Conservation (phyloP, 2,888 invertebrate species). For the Mythimna loreyi region DNA sequence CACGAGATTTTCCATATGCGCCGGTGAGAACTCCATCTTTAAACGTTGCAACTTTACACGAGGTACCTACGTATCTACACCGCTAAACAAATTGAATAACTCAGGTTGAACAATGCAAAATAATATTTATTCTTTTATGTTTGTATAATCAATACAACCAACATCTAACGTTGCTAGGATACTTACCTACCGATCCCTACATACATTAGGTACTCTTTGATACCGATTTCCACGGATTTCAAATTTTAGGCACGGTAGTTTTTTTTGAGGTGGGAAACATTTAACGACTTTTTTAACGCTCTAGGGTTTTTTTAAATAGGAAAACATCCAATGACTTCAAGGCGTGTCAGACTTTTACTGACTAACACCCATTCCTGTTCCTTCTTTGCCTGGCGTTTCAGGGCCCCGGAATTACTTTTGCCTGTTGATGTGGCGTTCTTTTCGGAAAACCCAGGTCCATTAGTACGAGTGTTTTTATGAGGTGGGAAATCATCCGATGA, state of each 20-base stretch:
- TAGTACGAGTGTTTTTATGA: too few species aligned
- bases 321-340: not conserved
- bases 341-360: not conserved
- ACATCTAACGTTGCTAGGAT: constrained; percentile 30
- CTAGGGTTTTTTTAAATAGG: not conserved
- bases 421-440: too few species aligned
- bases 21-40: constrained; percentile 76
- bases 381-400: not conserved
- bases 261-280: not conserved
- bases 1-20: constrained; percentile 78
- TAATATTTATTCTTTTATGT: not conserved
- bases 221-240: too few species aligned
- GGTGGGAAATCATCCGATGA: too few species aligned
- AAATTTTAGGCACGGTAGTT: not conserved
- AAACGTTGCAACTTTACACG: not conserved
- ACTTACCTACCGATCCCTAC: not conserved
- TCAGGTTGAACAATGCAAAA: not conserved
- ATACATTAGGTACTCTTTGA: too few species aligned
- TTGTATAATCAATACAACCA: constrained; percentile 37
- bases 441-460: too few species aligned
- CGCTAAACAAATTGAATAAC: not conserved
- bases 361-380: not conserved
- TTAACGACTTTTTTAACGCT: too few species aligned
- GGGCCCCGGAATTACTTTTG: too few species aligned
- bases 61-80: not conserved